phyloP scores from a whole-genome alignment of 2,113 vertebrate genomes.

The Platycercus adscitus region DNA sequence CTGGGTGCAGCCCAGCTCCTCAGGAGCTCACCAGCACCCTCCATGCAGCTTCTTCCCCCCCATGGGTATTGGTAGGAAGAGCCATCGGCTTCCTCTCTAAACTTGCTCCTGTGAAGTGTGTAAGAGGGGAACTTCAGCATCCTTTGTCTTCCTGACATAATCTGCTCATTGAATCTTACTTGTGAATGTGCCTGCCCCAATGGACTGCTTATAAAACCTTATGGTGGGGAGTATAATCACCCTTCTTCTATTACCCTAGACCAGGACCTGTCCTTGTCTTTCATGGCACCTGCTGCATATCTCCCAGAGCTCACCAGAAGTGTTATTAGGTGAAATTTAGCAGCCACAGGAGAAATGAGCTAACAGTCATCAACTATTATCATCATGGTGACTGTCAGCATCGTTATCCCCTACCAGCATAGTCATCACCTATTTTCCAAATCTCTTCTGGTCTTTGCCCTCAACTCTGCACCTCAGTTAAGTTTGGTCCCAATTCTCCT shows the following conservation, averaged over 20 bases:
- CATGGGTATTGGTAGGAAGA: not conserved
- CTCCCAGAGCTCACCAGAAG: not conserved
- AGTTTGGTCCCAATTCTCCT: not conserved
- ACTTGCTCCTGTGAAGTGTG: not conserved
- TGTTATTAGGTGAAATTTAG: not conserved
- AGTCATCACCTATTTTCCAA: constrained; percentile 9
- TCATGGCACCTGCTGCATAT: not conserved
- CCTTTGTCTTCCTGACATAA: not conserved
- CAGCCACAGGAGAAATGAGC: not conserved
- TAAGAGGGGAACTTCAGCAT: not conserved
- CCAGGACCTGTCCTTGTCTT: not conserved
- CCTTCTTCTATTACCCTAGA: not conserved
- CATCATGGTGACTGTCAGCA: not conserved
- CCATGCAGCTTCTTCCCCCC: not conserved
- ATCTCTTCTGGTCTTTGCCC: not conserved
- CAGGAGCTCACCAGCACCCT: not conserved
- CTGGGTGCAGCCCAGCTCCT: not conserved
- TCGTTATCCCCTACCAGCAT: not conserved
- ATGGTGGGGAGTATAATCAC: not conserved
- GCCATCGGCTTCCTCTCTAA: not conserved
- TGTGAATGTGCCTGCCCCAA: not conserved
- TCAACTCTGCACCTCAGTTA: not conserved
- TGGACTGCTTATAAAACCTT: not conserved
- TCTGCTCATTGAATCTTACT: not conserved
- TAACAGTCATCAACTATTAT: not conserved